Percentiles rank a stretch among this genome's conserved stretches.
Conservation (phyloP, 2,797 vertebrate genomes). For the Lithobates pipiens region DNA sequence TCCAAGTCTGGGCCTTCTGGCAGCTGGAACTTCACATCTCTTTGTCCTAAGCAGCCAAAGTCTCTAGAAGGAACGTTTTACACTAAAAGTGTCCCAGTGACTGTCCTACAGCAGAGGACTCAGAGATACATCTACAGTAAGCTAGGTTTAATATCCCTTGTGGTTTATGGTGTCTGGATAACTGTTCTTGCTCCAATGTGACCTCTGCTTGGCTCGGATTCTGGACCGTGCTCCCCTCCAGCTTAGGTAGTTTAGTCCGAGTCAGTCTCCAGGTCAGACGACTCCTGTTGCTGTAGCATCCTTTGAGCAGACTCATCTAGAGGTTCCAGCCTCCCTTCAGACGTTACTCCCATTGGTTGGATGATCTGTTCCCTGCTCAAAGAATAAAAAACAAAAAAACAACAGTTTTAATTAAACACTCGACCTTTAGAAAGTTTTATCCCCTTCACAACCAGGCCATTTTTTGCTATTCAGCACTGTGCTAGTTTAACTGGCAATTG, state of each 20-base stretch:
- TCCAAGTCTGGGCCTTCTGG: not conserved
- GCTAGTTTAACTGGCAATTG: no score
- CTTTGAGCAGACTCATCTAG: conserved; percentile 65
- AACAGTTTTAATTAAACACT: not conserved
- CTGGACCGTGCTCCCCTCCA: not conserved
- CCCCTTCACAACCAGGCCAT: no score
- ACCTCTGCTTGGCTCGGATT: conserved; percentile 25
- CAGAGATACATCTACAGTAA: conserved; percentile 48
- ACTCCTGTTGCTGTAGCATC: conserved; percentile 60
- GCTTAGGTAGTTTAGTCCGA: conserved; percentile 33
- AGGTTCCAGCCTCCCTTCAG: conserved; percentile 72
- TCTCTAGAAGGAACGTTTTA: conserved; percentile 10
- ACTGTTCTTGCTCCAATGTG: conserved; percentile 54
- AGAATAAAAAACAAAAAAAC: not conserved
- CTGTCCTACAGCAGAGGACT: conserved; percentile 36
- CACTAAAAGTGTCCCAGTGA: conserved; percentile 1
- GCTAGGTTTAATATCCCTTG: conserved; percentile 48
- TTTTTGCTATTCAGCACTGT: no score
- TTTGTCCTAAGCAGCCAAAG: not conserved
- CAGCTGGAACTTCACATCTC: not conserved
- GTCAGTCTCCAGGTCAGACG: conserved; percentile 54
- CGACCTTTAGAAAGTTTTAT: no score
- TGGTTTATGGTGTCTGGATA: conserved; percentile 60
- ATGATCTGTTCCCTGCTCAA: conserved; percentile 73
- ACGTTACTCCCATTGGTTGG: conserved; percentile 73